A percentile compares a stretch with the other conserved stretches of the same genome.
These are phyloP conservation scores for Halocynthia roretzi DNA, from an alignment of 23 tunicate species.

Conservation along the genomic window DNA sequence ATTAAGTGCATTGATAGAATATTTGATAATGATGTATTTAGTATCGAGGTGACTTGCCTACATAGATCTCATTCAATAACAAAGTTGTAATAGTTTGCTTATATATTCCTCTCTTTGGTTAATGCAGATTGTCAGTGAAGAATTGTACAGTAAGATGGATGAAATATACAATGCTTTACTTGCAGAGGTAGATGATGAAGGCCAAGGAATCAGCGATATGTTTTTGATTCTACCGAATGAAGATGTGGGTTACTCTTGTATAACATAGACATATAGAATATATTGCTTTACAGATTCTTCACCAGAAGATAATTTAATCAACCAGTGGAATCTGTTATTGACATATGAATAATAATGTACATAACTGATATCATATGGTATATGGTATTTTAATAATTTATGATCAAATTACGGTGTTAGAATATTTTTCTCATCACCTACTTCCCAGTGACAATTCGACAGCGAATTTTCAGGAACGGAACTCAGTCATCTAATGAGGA, in stretches of 20 bases:
- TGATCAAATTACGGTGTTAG: no score
- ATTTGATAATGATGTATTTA: background rate
- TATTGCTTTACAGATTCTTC: no score
- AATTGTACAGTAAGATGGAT: constrained; percentile 29
- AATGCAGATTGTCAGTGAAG: background rate
- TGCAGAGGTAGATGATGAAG: constrained; percentile 77
- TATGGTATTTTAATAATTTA: no score
- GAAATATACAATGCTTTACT: constrained; percentile 53
- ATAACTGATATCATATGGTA: no score
- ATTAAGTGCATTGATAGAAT: background rate
- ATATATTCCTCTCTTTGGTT: background rate
- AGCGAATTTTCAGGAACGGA: no score
- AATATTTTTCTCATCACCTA: no score
- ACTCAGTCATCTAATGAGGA: no score
- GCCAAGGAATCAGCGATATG: constrained; percentile 74
- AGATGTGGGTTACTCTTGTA: background rate
- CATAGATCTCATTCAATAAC: background rate
- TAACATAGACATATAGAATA: no score
- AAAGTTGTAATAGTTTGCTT: background rate
- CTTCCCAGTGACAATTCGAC: no score
- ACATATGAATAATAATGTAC: no score
- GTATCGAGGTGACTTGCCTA: background rate
- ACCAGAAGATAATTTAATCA: no score
- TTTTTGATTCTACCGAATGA: constrained; percentile 80
- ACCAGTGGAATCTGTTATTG: no score